Evolutionary conservation across 2,113 vertebrate genomes (phyloP), one percentile per base, ranked within the genome.

Genomic region (Peromyscus maniculatus): DNA sequence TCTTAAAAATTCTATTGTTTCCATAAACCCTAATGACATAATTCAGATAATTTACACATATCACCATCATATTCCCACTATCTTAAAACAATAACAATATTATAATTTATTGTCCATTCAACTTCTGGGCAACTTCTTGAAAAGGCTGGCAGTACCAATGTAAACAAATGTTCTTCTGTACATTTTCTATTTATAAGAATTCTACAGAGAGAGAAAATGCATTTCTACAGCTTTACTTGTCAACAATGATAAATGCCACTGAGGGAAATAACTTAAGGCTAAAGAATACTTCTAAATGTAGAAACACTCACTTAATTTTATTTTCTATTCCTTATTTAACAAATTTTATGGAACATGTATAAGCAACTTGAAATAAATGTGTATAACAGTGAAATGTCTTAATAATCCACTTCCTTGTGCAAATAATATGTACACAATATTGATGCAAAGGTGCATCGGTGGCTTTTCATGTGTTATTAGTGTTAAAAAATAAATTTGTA

Each of bases 161-260:
- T 49, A 90, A 86, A 92, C 24, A 91, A 78, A 49, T 62, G 69
- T 78, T n/a, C 9, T 15, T 55, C 26, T 64, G 39, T 87, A 64
- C 19, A n/a, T 89, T 92, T 17, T 87, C 74, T 92, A 46, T 92
- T 96, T 94, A n/a, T 21, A 66, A 33, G 79, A 55, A 64, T 75
- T 92, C 89, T 78, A 69, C 26, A 72, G 72, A 95, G 74, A 91
- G 79, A 39, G 22, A 57, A 31, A 91, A 66, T 4, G 55, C 59
- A 5, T 87, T 92, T 87, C 57, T 59, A 90, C 24, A 86, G 67
- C 7, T 86, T 74, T 82, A 77, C 89, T 86, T 95, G 66, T 89
- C 79, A 95, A 10, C 59, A 84, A 88, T 92, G 84, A 93, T 93
- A 96, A 97, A 97, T 79, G 39, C 31, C 72, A 46, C 21, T 17